Percentiles rank a stretch among this genome's conserved stretches.
These are phyloP conservation scores for Chymomyza fuscimana DNA, from an alignment of 2,888 invertebrate genomes.

Conservation along the genomic window DNA sequence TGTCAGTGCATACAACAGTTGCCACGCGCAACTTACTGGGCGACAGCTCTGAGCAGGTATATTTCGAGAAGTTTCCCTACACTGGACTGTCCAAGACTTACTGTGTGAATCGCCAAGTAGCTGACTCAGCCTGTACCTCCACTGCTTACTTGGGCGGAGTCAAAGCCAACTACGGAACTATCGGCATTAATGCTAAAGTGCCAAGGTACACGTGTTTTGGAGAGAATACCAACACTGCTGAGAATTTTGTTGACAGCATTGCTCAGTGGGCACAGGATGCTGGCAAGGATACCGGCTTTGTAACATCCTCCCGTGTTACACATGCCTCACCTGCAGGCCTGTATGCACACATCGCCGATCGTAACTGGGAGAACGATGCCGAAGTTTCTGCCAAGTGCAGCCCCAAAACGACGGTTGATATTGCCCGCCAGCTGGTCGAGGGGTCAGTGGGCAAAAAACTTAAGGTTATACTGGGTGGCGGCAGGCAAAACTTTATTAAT, in stretches of 20 bases:
- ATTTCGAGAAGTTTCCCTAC: conserved; percentile 84
- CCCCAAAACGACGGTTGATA: conserved; percentile 83
- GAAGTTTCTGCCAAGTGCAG: conserved; percentile 81
- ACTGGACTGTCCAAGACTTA: conserved; percentile 84
- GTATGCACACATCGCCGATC: conserved; percentile 86
- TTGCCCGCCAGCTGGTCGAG: conserved; percentile 86
- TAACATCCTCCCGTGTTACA: conserved; percentile 89
- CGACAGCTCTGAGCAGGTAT: conserved; percentile 83
- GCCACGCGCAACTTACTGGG: conserved; percentile 84
- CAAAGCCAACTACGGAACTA: conserved; percentile 87
- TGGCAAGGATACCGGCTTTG: conserved; percentile 84
- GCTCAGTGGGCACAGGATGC: conserved; percentile 86
- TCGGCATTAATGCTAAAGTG: conserved; percentile 87
- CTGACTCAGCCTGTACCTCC: conserved; percentile 91
- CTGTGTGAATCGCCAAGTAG: conserved; percentile 87
- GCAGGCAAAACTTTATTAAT: conserved; percentile 72
- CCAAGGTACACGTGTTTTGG: conserved; percentile 84
- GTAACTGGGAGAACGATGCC: conserved; percentile 87
- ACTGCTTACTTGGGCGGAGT: conserved; percentile 90
- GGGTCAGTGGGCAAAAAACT: conserved; percentile 85
- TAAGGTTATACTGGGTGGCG: conserved; percentile 83
- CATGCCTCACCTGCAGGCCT: conserved; percentile 89
- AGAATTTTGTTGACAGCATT: conserved; percentile 84
- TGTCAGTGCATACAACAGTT: conserved; percentile 86
- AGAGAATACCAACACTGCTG: conserved; percentile 79